Conservation (phyloP, 2,888 invertebrate species). For the Lysandra bellargus region DNA sequence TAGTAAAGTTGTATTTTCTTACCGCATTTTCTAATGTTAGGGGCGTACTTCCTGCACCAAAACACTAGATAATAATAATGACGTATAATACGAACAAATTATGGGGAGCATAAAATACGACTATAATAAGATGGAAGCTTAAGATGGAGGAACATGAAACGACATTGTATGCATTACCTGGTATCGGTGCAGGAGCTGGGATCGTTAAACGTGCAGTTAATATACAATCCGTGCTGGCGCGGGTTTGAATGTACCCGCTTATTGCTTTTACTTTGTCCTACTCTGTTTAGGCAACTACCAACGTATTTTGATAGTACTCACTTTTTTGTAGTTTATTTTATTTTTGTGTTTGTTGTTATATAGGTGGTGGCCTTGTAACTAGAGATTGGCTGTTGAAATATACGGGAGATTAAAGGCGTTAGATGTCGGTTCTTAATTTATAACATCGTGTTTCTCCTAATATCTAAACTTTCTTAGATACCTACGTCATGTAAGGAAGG, state of each 20-base stretch:
- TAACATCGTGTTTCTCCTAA: not conserved
- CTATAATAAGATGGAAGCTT: not conserved
- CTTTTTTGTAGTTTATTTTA: no score
- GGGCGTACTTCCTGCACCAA: not conserved
- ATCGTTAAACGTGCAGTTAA: constrained; percentile 29
- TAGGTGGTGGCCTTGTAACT: no score
- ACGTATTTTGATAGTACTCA: no score
- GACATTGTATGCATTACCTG: constrained; percentile 19
- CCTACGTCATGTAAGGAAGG: not conserved
- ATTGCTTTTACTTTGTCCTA: constrained; percentile 9
- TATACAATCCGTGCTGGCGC: constrained; percentile 15
- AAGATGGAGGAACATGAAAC: not conserved
- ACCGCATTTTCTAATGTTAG: not conserved
- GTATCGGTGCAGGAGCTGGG: not conserved
- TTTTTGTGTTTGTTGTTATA: no score
- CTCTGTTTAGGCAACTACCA: not conserved
- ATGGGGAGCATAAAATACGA: not conserved
- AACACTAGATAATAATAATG: no score
- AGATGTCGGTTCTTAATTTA: no score
- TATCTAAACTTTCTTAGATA: not conserved
- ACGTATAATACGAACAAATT: not conserved
- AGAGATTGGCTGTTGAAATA: no score
- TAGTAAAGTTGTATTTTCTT: not conserved
- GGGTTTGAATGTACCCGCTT: not conserved
- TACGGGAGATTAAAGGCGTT: no score